These are phyloP conservation scores for Priocnemis perturbator DNA, from an alignment of 2,888 invertebrate species.

Conservation along the genomic window DNA sequence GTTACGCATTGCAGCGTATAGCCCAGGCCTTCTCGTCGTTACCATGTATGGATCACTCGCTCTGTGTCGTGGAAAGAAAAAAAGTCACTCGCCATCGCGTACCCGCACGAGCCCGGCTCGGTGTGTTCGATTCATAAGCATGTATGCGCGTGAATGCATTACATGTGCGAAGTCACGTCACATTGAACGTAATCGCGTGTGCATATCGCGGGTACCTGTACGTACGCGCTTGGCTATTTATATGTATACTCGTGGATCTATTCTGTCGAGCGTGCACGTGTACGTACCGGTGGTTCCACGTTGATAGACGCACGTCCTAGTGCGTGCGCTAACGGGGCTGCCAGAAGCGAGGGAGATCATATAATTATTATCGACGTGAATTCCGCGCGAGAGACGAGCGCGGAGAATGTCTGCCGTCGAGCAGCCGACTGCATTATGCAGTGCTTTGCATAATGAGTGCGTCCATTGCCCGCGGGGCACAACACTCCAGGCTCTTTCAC, in stretches of 20 bases:
- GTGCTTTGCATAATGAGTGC: conserved; percentile 6
- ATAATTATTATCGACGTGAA: conserved; percentile 40
- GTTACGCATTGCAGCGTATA: conserved; percentile 59
- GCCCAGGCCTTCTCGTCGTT: conserved; percentile 57
- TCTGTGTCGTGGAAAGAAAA: conserved; percentile 49
- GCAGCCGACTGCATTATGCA: neutral
- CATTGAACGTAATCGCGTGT: neutral
- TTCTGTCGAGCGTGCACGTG: conserved; percentile 18
- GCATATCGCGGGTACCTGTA: too few relatives aligned
- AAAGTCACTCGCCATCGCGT: conserved; percentile 29
- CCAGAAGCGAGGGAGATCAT: conserved; percentile 28
- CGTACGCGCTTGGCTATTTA: too few relatives aligned
- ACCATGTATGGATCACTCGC: conserved; percentile 68
- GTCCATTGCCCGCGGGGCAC: neutral
- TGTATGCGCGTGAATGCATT: neutral
- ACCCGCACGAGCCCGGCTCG: neutral
- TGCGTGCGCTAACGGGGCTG: conserved; percentile 42
- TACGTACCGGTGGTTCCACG: conserved; percentile 6
- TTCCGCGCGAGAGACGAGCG: conserved; percentile 11
- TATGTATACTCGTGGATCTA: neutral
- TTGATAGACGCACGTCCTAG: conserved; percentile 32
- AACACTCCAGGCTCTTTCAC: neutral
- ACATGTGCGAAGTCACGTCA: neutral
- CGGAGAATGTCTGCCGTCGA: neutral
- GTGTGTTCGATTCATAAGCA: conserved; percentile 1